Evolutionary conservation across 2,797 vertebrate species (phyloP), one percentile per base, ranked within the genome.

Genomic region (Myoxocephalus aenaeus): DNA sequence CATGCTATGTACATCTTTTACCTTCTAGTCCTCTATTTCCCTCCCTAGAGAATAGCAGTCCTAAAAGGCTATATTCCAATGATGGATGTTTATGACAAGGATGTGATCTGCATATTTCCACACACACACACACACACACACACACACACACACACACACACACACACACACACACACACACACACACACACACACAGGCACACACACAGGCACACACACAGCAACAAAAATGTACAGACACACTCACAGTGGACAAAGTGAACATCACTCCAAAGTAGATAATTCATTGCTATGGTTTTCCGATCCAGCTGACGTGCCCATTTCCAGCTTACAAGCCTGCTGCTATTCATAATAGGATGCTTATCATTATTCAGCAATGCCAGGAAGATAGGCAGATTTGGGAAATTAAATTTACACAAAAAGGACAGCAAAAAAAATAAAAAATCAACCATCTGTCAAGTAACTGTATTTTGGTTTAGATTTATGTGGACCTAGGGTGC

Each of bases 1-100:
- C 34, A 66, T 58, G 20, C 25, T 57, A 36, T 79, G 70, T 64
- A 62, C 59, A 70, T 79, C 53, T 66, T 34, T 12, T 61, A 22
- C 64, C 40, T 51, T 76, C 14, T 5, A 36, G 44, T 86, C 73
- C 71, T 86, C 18, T 15, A 61, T 77, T 79, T 78, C 75, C 66
- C 11, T 72, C 73, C 80, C 61, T 2, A 38, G 50, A 74, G 77
- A 80, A 84, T 84, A 77, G 15, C 17, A 46, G 63, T 81, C 70
- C 82, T 91, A 86, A 89, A 89, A 7, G 17, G 66, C 80, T 76
- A 76, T 84, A 78, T 83, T 82, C 79, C 65, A 44, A 44, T 89
- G 89, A 91, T 63, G 70, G 77, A 91, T 91, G 85, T 87, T 90
- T 81, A 92, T 89, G 90, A 87, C 75, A 75, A 73, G 70, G 67